A percentile compares a stretch with the other conserved stretches of the same genome.
These are phyloP conservation scores for Steatornis caripensis DNA, from an alignment of 2,113 vertebrate genomes.

Conservation along the genomic window DNA sequence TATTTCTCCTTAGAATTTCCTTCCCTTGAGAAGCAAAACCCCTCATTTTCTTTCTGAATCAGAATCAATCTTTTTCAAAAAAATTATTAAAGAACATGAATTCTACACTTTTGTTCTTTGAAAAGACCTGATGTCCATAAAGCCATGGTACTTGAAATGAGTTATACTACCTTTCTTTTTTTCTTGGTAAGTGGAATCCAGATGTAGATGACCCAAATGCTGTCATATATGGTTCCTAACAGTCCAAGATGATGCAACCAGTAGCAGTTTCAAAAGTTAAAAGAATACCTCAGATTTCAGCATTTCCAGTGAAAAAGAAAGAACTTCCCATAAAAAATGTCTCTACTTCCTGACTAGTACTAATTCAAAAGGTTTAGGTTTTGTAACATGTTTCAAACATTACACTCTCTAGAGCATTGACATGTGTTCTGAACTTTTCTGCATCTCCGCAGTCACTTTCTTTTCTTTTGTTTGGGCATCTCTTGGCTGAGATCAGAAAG, in stretches of 20 bases:
- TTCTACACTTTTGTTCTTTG: not conserved
- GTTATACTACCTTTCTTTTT: not conserved
- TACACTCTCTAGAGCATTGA: not conserved
- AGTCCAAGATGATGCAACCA: not conserved
- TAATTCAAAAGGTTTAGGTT: not conserved
- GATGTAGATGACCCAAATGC: not conserved
- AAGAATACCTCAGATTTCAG: not conserved
- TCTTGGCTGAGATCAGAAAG: not conserved
- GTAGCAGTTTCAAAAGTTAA: not conserved
- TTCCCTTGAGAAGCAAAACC: not conserved
- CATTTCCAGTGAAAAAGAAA: not conserved
- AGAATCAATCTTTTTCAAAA: not conserved
- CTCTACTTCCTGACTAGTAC: not conserved
- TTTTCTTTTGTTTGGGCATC: not conserved
- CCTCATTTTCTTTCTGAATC: not conserved
- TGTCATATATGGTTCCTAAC: not conserved
- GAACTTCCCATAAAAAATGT: not conserved
- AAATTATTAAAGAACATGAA: not conserved
- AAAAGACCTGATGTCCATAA: not conserved
- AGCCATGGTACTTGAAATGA: not conserved
- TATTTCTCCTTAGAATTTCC: not conserved
- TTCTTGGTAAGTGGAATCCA: not conserved
- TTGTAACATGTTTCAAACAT: not conserved
- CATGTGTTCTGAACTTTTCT: not conserved
- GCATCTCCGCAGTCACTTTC: not conserved